Conservation (phyloP, 2,888 invertebrate species). For the Megaustenia siamemsis region DNA sequence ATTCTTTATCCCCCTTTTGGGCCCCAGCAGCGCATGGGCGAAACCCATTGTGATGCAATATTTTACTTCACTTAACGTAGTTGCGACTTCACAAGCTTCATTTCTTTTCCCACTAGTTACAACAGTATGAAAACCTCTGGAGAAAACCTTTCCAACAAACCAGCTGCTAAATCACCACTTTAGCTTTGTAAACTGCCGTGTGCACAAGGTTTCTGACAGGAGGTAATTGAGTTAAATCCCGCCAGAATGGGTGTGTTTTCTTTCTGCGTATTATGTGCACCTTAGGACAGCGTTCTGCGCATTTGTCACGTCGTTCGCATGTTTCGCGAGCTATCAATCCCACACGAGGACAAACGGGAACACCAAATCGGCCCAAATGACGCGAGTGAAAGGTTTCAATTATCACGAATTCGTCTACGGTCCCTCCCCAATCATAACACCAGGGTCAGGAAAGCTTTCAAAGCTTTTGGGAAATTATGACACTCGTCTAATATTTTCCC, state of each 20-base stretch:
- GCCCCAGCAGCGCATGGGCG: too few relatives aligned
- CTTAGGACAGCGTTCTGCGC: conserved; percentile 46
- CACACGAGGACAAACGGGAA: conserved; percentile 10
- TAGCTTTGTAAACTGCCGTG: conserved; percentile 38
- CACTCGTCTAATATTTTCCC: conserved; percentile 55
- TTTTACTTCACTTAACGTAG: too few relatives aligned
- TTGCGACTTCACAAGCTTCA: too few relatives aligned
- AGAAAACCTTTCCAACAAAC: background rate
- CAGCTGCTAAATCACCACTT: conserved; percentile 38
- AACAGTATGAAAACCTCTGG: too few relatives aligned
- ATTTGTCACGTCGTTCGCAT: conserved; percentile 54
- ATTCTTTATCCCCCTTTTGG: too few relatives aligned
- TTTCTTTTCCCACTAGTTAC: too few relatives aligned
- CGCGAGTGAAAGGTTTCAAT: conserved; percentile 54
- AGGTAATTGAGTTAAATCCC: conserved; percentile 50
- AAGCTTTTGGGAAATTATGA: conserved; percentile 49
- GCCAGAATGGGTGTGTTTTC: conserved; percentile 51
- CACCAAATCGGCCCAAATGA: conserved; percentile 47
- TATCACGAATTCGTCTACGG: conserved; percentile 45
- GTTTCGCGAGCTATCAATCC: conserved; percentile 39
- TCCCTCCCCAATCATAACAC: conserved; percentile 50
- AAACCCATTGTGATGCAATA: too few relatives aligned
- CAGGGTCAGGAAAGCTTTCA: conserved; percentile 9
- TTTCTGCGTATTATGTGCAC: conserved; percentile 50
- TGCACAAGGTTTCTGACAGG: conserved; percentile 26